Evolutionary conservation across 2,797 vertebrate species (phyloP), one percentile per base, ranked within the genome.

Genomic region (Coregonus ussuriensis): DNA sequence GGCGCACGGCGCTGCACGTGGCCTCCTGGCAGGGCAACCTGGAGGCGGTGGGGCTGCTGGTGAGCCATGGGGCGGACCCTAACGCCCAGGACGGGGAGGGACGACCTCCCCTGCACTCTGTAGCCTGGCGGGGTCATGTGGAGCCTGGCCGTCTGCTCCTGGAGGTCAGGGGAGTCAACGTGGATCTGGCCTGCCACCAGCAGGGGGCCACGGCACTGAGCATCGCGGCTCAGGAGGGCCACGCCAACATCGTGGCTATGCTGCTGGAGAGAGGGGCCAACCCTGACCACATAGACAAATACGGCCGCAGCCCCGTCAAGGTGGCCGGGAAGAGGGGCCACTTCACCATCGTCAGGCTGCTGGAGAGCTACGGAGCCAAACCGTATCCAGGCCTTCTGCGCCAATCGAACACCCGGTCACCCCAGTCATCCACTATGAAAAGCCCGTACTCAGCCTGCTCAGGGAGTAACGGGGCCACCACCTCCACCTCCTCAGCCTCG

Each of bases 201-300:
- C 95, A 96, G 75, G 90, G 94, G 6, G 95, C 95, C 71, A 96
- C 95, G 0, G 91, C 95, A 1, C 88, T 96, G 72, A 94, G 94
- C 80, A 94, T 96, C 0, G 93, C 95, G 0, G 89, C 95, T 1
- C 96, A 96, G 82, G 94, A 93, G 74, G 96, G 95, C 25, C 93
- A 95, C 14, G 11, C 79, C 1, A 92, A 93, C 53, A 89, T 95
- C 59, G 95, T 93, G 33, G 87, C 81, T 74, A 89, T 94, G 72
- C 92, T 96, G 53, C 84, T 96, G 53, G 91, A 94, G 70, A 91
- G 87, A 72, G 92, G 94, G 0, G 94, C 95, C 11, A 85, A 94
- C 81, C 93, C 95, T 0, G 81, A 93, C 66, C 89, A 94, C 15
- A 75, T 92, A 1, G 96, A 96, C 82, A 90, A 89, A 75, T 95